Evolutionary conservation across 1,140 invertebrate genomes (phyloP).

Genomic region (Lasioglossum albipes): DNA sequence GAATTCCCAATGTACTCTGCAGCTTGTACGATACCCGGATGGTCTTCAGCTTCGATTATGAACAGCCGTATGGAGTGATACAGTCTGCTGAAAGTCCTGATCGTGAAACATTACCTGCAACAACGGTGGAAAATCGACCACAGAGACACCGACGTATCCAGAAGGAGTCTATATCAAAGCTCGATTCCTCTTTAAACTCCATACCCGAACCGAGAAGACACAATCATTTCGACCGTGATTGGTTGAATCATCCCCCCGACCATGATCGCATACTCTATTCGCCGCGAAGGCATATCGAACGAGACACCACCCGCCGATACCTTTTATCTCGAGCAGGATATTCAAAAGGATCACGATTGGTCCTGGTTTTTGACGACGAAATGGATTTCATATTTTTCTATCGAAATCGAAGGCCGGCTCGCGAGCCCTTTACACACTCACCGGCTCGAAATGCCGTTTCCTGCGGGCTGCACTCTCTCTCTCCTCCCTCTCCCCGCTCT

Average conservation of each 20-base stretch:
- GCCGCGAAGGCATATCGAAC: not conserved
- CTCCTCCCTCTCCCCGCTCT: no score
- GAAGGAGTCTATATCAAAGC: not conserved
- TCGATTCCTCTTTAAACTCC: not conserved
- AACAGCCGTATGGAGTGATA: no score
- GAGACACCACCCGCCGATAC: not conserved
- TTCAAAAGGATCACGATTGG: conserved; percentile 13
- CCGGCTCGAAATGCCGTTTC: conserved; percentile 21
- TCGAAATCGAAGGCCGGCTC: conserved; percentile 19
- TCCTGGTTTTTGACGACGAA: not conserved
- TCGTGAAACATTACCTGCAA: not conserved
- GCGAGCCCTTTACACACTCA: conserved; percentile 1
- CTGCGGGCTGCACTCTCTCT: no score
- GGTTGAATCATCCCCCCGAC: not conserved
- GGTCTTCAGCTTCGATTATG: no score
- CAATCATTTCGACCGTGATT: not conserved
- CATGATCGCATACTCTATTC: not conserved
- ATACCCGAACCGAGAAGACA: not conserved
- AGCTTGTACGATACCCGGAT: no score
- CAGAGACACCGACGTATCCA: not conserved
- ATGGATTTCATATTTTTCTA: conserved; percentile 41
- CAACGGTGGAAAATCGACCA: not conserved
- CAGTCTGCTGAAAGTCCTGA: no score
- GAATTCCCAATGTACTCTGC: no score
- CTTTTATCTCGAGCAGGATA: conserved; percentile 26